Conservation (phyloP, 2,888 invertebrate genomes). For the Formica aserva region DNA sequence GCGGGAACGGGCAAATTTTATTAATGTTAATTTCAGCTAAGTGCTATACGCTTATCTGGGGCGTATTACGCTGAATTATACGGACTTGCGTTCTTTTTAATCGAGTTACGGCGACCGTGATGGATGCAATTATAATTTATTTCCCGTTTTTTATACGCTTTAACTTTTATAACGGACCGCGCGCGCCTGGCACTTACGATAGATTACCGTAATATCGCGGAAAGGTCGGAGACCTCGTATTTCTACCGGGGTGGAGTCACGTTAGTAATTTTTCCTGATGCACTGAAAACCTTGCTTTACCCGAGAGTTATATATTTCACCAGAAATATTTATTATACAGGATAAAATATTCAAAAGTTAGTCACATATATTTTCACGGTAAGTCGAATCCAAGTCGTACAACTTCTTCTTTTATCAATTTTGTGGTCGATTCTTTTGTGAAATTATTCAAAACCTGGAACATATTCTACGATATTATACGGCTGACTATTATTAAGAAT, state of each 20-base stretch:
- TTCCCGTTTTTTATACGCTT: conserved; percentile 14
- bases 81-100: conserved; percentile 53
- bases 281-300: conserved; percentile 21
- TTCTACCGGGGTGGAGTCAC: conserved; percentile 30
- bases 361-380: neutral
- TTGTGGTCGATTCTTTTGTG: neutral
- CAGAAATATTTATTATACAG: conserved; percentile 30
- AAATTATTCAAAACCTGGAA: neutral
- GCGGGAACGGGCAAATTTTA: conserved; percentile 51
- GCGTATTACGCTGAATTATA: conserved; percentile 51
- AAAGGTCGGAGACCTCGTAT: conserved; percentile 40
- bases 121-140: conserved; percentile 56
- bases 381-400: neutral
- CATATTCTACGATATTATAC: neutral
- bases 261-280: conserved; percentile 47
- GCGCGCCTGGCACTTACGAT: conserved; percentile 46
- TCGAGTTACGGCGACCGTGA: conserved; percentile 50
- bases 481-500: neutral
- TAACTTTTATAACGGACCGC: conserved; percentile 51
- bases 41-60: conserved; percentile 52
- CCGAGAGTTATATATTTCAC: conserved; percentile 13
- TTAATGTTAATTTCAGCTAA: conserved; percentile 56
- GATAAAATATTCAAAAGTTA: conserved; percentile 4
- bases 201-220: conserved; percentile 47
- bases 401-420: conserved; percentile 6